Conservation (phyloP, 2,113 vertebrate species). For the Danio rerio region DNA sequence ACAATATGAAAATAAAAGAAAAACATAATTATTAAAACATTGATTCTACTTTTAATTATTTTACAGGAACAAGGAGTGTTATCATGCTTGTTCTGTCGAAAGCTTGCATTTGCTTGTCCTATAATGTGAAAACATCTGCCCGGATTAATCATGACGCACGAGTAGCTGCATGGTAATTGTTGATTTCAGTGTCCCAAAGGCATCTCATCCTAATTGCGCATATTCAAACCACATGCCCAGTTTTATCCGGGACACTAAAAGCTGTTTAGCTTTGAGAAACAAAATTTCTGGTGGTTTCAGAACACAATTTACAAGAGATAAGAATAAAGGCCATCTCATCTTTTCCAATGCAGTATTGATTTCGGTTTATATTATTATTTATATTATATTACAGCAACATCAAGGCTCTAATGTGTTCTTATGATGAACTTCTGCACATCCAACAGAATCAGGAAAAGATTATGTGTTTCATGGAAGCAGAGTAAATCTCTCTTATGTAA, state of each 20-base stretch:
- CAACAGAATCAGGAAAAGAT: conserved; percentile 5
- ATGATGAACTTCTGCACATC: not conserved
- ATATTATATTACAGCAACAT: not conserved
- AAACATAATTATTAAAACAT: too few species aligned
- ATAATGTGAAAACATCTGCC: conserved; percentile 8
- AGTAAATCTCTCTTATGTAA: conserved; percentile 35
- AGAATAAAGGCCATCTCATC: not conserved
- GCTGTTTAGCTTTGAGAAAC: conserved; percentile 2
- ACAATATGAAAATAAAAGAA: too few species aligned
- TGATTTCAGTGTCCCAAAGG: conserved; percentile 11
- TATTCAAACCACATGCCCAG: conserved; percentile 21
- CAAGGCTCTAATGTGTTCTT: not conserved
- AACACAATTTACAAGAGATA: conserved; percentile 28
- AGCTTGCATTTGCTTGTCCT: not conserved
- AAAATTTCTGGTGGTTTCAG: not conserved
- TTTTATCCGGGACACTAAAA: conserved; percentile 28
- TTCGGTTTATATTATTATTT: conserved; percentile 13
- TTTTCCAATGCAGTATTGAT: conserved; percentile 34
- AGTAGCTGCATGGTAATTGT: not conserved
- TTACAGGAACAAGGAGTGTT: not conserved
- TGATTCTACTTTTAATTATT: too few species aligned
- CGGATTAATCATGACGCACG: conserved; percentile 19
- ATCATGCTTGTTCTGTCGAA: not conserved
- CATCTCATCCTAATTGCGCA: conserved; percentile 22
- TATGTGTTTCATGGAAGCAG: conserved; percentile 16